phyloP scores from a whole-genome alignment of 2,888 invertebrate species.

The Agrotis exclamationis region DNA sequence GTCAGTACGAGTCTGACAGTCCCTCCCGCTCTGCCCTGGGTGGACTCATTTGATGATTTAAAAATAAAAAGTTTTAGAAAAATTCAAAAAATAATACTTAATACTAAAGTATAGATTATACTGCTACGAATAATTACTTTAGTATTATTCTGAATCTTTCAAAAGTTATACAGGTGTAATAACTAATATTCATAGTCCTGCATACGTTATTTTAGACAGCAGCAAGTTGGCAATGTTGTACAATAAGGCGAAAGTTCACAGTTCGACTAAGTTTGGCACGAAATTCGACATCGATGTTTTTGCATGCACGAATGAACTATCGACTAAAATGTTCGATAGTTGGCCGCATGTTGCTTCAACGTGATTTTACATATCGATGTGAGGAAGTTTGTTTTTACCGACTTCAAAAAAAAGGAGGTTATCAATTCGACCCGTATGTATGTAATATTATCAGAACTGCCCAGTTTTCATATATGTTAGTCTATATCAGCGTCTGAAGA shows the following conservation, averaged over 20 bases:
- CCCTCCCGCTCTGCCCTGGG: too few relatives aligned
- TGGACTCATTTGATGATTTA: too few relatives aligned
- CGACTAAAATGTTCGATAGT: conserved; percentile 43
- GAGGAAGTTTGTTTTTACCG: conserved; percentile 23
- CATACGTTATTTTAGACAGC: conserved; percentile 28
- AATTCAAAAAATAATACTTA: neutral
- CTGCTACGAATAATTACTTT: neutral
- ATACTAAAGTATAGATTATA: neutral
- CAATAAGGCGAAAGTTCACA: conserved; percentile 77
- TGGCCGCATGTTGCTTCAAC: conserved; percentile 10
- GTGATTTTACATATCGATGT: conserved; percentile 44
- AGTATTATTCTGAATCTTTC: neutral
- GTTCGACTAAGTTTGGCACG: conserved; percentile 64
- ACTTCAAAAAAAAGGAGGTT: too few relatives aligned
- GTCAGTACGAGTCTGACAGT: too few relatives aligned
- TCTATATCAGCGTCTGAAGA: too few relatives aligned
- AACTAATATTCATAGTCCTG: conserved; percentile 4
- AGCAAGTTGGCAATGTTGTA: conserved; percentile 71
- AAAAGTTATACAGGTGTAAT: neutral
- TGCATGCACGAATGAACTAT: conserved; percentile 52
- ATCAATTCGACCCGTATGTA: too few relatives aligned
- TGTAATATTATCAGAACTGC: too few relatives aligned
- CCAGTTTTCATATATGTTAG: too few relatives aligned
- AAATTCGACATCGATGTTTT: conserved; percentile 55
- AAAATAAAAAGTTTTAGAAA: too few relatives aligned